Percentiles rank a stretch among this genome's conserved stretches.
These are phyloP conservation scores for Ephestia elutella DNA, from an alignment of 1,140 invertebrate species.

Conservation along the genomic window DNA sequence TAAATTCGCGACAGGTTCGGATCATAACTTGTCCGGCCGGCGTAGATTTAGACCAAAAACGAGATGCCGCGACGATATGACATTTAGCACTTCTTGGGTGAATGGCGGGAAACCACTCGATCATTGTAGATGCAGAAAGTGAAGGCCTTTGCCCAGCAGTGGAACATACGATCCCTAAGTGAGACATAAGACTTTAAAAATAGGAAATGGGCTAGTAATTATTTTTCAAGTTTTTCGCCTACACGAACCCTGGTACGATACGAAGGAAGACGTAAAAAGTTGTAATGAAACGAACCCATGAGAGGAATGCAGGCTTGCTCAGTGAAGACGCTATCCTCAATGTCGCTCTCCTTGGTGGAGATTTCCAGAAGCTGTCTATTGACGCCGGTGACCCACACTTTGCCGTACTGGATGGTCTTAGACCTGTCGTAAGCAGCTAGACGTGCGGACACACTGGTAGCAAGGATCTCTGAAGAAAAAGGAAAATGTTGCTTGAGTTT, in stretches of 20 bases:
- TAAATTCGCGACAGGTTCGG: too few species aligned
- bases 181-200: too few species aligned
- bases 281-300: too few species aligned
- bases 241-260: too few species aligned
- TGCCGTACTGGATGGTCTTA: conserved; percentile 3
- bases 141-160: too few species aligned
- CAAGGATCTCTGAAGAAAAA: conserved; percentile 4
- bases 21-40: too few species aligned
- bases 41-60: too few species aligned
- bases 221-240: too few species aligned
- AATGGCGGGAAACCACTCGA: not conserved
- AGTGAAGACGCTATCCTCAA: conserved; percentile 36
- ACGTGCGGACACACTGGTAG: conserved; percentile 3
- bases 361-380: conserved; percentile 28
- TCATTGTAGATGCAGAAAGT: not conserved
- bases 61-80: too few species aligned
- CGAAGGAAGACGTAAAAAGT: too few species aligned
- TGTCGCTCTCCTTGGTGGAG: conserved; percentile 21
- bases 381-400: conserved; percentile 43
- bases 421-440: not conserved
- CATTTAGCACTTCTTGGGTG: too few species aligned
- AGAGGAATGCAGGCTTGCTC: conserved; percentile 48
- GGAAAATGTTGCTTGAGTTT: not conserved
- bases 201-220: too few species aligned
- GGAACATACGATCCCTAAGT: conserved; percentile 11